Conservation (phyloP, 2,888 invertebrate species). For the Falcaria lacertinaria region DNA sequence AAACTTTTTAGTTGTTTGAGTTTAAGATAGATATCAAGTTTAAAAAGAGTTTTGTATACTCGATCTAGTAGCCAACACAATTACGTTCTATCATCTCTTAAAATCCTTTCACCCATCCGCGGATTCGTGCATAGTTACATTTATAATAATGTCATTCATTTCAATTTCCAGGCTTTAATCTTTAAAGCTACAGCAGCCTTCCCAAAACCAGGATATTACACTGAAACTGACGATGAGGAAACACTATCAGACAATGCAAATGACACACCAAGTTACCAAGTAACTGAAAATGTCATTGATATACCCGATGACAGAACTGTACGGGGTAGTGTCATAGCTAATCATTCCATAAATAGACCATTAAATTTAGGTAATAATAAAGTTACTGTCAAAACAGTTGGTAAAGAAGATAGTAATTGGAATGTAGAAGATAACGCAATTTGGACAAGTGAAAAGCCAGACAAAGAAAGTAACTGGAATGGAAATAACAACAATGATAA, state of each 20-base stretch:
- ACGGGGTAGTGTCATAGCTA: conserved; percentile 33
- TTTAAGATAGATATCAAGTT: no score
- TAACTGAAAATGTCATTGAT: conserved; percentile 52
- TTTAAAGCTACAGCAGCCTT: background rate
- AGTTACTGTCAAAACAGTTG: background rate
- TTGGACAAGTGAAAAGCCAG: background rate
- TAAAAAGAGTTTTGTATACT: no score
- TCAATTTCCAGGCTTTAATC: no score
- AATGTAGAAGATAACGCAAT: background rate
- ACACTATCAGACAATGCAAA: background rate
- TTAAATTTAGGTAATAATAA: conserved; percentile 29
- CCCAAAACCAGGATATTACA: conserved; percentile 1
- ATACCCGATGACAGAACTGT: conserved; percentile 41
- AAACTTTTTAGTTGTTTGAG: no score
- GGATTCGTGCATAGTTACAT: no score
- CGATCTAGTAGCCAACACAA: no score
- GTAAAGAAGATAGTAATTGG: background rate
- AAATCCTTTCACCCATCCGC: no score
- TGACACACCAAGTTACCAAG: conserved; percentile 35
- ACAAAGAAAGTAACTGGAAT: conserved; percentile 8
- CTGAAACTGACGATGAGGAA: conserved; percentile 5
- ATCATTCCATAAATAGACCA: conserved; percentile 30
- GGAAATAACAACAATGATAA: conserved; percentile 15
- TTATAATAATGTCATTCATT: no score
- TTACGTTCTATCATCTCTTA: no score